Evolutionary conservation across 2,797 vertebrate species (phyloP), one percentile per base, ranked within the genome.

Genomic region (Xyrichtys novacula): DNA sequence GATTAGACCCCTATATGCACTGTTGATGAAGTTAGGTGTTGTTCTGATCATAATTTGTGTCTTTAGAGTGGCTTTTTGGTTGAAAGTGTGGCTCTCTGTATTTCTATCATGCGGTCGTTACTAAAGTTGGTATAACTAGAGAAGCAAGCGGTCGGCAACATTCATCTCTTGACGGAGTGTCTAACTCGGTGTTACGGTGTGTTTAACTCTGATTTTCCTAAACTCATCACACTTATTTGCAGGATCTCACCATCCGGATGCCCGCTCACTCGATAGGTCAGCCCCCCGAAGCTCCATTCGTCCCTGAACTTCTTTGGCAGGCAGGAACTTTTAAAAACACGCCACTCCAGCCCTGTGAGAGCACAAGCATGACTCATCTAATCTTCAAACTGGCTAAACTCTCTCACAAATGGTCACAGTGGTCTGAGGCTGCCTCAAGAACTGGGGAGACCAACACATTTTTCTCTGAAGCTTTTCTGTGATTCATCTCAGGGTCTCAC

Each of bases 271-370:
- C 61, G 91, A 76, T 99, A 99, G 50, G 93, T 96, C 50, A 94
- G 66, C 17, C 95, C 96, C 59, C 95, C 96, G 0, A 98, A 98
- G 73, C 95, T 94, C 96, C 96, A 98, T 39, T 96, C 93, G 39
- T 93, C 95, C 65, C 92, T 94, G 80, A 96, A 86, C 58, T 94
- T 92, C 86, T 90, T 95, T 1, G 96, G 96, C 78, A 99, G 92
- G 78, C 98, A 99, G 53, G 95, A 93, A 83, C 96, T 99, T 81
- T 89, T 93, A 80, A 96, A 97, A 69, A 95, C 94, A 28, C 83
- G 93, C 85, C 82, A 80, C 56, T 93, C 82, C 87, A 88, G 36
- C 62, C 84, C 93, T 94, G 66, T 16, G 28, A 62, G 38, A 73
- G 62, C 40, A 70, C 26, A 74, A 32, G 75, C 49, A 50, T 6